Conservation (phyloP, 2,888 invertebrate species). For the Drosophila aldrichi region DNA sequence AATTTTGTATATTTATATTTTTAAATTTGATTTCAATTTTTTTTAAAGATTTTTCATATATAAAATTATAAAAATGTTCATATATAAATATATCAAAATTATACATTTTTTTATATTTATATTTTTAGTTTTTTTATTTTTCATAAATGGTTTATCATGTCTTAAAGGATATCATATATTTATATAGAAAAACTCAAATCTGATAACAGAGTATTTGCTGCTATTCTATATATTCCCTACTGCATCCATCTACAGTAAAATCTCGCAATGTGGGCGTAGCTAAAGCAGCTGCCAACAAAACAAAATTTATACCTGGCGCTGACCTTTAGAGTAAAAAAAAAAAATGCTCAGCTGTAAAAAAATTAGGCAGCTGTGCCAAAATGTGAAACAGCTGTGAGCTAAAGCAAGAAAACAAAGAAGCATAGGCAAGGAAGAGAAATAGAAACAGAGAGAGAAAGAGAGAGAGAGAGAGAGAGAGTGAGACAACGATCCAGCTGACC, state of each 20-base stretch:
- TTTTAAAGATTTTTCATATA: too few relatives aligned
- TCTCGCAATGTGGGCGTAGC: conserved; percentile 17
- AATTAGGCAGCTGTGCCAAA: conserved; percentile 56
- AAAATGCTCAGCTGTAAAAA: conserved; percentile 43
- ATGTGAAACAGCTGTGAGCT: conserved; percentile 50
- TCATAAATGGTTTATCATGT: too few relatives aligned
- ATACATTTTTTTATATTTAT: too few relatives aligned
- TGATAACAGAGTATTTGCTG: neutral
- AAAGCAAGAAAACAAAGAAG: neutral
- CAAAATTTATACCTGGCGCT: conserved; percentile 5
- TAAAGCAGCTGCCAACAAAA: conserved; percentile 11
- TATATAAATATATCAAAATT: too few relatives aligned
- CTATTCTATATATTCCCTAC: neutral
- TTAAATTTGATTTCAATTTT: too few relatives aligned
- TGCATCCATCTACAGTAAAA: neutral
- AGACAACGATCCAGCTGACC: neutral
- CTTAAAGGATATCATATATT: too few relatives aligned
- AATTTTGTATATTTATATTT: too few relatives aligned
- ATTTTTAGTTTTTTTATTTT: too few relatives aligned
- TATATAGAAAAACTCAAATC: too few relatives aligned
- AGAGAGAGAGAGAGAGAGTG: neutral
- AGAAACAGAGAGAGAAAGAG: neutral
- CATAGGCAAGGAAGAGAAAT: neutral
- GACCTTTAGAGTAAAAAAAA: conserved; percentile 13
- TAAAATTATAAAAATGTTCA: too few relatives aligned